Base-by-base conservation (phyloP, 2,797 vertebrate genomes). In the Cyprinodon diabolis region DNA sequence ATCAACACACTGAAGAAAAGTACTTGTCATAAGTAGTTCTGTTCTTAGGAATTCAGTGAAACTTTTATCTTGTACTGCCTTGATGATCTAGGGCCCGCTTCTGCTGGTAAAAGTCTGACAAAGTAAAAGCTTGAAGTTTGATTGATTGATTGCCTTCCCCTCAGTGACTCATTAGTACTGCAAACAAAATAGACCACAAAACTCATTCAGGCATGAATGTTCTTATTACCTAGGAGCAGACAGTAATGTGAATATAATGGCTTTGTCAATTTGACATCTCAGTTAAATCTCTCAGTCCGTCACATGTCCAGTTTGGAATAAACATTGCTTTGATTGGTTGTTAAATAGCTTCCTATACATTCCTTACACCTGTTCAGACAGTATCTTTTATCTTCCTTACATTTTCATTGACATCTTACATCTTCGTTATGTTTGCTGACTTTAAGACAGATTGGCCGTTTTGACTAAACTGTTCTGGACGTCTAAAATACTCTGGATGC, bases 351-450 rank as follows among this genome's bases (percentile, higher is more conserved):
- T 25, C 48, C 47, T 10, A 13, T 0, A 0, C 37, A 45, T 65
- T 45, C 78, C 74, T 58, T 25, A 58, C 30, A 51, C 68, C 49
- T 65, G 35, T 25, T 54, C 7, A 6, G 2, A 52, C 6, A 8
- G 30, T 3, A 47, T 74, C 73, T 82, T 55, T 74, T 52, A 71
- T 71, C 55, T 30, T 35, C 0, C 0, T 11, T 81, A 45, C 52
- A 30, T 30, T 30, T 30, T 30, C 30, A 30, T 30, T 30, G 30
- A 30, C 3, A 30, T 30, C 30, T 30, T 30, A 30, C 30, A 30
- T 30, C 58, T 45, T 56, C 72, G 80, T 81, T 80, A 37, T 66
- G 79, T 8, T 23, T 58, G 57, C 25, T 35, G 57, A 78, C 83
- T 23, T 51, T 55, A 77, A 79, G n/a, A 73, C 80, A 79, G 65